These are phyloP conservation scores for Lagria hirta DNA, from an alignment of 2,888 invertebrate genomes.

Conservation along the genomic window DNA sequence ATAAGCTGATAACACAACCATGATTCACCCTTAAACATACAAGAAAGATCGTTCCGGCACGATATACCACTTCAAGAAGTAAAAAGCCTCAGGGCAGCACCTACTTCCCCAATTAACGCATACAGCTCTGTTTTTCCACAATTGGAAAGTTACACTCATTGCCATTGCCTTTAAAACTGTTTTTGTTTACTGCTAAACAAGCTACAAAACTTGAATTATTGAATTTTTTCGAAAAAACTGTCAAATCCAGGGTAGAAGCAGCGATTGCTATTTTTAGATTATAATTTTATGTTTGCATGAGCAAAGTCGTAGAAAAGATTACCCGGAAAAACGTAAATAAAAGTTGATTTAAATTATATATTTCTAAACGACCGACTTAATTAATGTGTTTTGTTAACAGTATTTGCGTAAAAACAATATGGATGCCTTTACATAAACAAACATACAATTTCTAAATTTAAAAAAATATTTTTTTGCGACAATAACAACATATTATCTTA, in stretches of 20 bases:
- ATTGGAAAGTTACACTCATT: conserved; percentile 3
- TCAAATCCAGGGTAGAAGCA: conserved; percentile 35
- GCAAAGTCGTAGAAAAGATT: conserved; percentile 2
- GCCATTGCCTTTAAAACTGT: neutral
- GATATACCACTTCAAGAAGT: conserved; percentile 20
- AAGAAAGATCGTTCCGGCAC: conserved; percentile 32
- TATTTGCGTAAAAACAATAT: no score
- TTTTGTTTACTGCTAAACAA: conserved; percentile 1
- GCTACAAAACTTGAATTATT: conserved; percentile 33
- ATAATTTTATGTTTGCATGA: conserved; percentile 17
- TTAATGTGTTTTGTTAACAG: no score
- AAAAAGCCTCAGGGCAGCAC: conserved; percentile 11
- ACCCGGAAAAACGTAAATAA: no score
- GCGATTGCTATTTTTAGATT: conserved; percentile 8
- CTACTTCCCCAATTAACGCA: no score
- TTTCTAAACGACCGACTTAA: no score
- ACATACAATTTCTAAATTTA: no score
- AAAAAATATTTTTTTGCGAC: no score
- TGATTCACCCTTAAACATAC: conserved; percentile 44
- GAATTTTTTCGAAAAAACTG: conserved; percentile 38
- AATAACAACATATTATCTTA: no score
- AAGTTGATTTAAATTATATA: no score
- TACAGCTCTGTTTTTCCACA: conserved; percentile 10
- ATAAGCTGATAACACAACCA: conserved; percentile 41
- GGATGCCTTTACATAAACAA: no score